phyloP scores from a whole-genome alignment of 2,797 vertebrate genomes.

The Pantherophis alleghaniensis region DNA sequence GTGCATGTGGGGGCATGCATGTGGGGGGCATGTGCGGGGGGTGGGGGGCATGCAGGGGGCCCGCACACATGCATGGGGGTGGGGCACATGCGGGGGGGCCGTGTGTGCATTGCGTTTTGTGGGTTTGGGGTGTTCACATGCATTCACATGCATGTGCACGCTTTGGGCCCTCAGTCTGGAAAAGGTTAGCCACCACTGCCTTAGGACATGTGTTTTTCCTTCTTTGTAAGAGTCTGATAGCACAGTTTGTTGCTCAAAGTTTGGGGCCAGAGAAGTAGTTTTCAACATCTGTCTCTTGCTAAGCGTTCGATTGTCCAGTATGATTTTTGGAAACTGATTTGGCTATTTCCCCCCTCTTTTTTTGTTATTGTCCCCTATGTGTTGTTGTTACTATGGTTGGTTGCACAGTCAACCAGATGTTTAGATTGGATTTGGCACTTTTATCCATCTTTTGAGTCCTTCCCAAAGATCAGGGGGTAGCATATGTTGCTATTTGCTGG shows the following conservation, averaged over 20 bases:
- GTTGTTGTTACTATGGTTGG: not conserved
- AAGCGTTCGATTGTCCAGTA: not conserved
- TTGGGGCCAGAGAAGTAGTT: not conserved
- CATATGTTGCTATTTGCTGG: not conserved
- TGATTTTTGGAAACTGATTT: not conserved
- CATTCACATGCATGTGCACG: too few relatives aligned
- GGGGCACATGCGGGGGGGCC: too few relatives aligned
- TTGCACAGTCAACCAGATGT: not conserved
- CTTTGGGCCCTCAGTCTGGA: too few relatives aligned
- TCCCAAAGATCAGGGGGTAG: not conserved
- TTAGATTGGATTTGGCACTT: not conserved
- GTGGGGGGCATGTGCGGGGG: too few relatives aligned
- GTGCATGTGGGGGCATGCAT: too few relatives aligned
- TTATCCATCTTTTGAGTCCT: not conserved
- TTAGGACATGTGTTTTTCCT: not conserved
- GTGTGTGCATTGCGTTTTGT: too few relatives aligned
- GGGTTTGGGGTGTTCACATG: accelerated
- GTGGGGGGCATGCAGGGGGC: too few relatives aligned
- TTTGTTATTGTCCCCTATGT: not conserved
- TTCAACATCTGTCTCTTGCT: not conserved
- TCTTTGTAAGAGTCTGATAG: not conserved
- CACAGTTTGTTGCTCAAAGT: not conserved
- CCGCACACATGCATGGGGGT: too few relatives aligned
- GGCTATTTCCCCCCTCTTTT: not conserved
- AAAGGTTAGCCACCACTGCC: too few relatives aligned